Evolutionary conservation across 35 echinoderm and acorn worm species (phyloP), one percentile per base, ranked within the genome.

Genomic region (Chiridota heheva): DNA sequence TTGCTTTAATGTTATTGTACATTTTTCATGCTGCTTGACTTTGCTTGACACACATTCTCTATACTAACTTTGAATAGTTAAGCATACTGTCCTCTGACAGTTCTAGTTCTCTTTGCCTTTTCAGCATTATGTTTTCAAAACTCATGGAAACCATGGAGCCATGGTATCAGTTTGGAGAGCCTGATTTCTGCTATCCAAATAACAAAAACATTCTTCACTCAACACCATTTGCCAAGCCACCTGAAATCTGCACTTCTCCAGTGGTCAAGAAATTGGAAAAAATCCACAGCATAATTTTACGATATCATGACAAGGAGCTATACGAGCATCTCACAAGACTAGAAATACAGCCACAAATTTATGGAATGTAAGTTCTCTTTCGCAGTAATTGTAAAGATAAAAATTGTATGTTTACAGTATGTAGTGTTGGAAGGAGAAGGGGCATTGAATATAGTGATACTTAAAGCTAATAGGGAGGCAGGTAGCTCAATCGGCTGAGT

Each of bases 81-180:
- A n/a, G n/a, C 16, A 17, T 18, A 1, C 38, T 13, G 1, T 39
- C 17, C 8, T 17, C 39, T 20, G 12, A 36, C 22, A 18, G n/a
- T 37, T 20, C 24, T 22, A 39, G 7, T 33, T 45, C 18, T 82
- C 18, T 1, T 77, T 15, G 5, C 10, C 16, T 7, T 61, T 62
- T 25, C 73, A 96, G 92, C 63, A 82, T 72, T 22, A 76, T 96
- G 70, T 96, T 96, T 60, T 69, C 70, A 10, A 72, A 82, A 41
- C 83, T 96, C 44, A 96, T 96, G 92, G 92, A 96, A 39, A 87
- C 84, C 16, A 90, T 90, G 64, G 87, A 90, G 25, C 92, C 92
- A 2, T 90, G 82, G 78, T 96, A 87, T 51, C 87, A 80, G 18
- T 84, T 86, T 59, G 92, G 92, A 24, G 72, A 44, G 58, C 42